phyloP scores from a whole-genome alignment of 2,113 vertebrate species.

The Perca fluviatilis region DNA sequence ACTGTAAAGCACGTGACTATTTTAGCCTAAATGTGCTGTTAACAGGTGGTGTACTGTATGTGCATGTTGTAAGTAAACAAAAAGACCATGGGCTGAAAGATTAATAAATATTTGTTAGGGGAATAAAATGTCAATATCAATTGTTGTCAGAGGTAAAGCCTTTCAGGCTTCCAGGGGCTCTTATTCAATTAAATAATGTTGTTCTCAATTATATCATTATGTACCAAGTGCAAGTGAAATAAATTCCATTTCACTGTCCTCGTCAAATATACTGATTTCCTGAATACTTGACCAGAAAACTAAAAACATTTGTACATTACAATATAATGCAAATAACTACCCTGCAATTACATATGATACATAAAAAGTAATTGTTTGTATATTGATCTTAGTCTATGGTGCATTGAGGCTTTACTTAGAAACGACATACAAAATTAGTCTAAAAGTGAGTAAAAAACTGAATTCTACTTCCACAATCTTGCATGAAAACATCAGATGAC shows the following conservation, averaged over 20 bases:
- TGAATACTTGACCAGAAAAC: neutral
- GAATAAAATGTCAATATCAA: neutral
- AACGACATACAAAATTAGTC: no score
- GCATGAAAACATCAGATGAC: neutral
- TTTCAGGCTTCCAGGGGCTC: neutral
- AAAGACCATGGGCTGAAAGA: neutral
- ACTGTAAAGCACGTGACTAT: conserved; percentile 32
- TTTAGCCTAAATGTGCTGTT: neutral
- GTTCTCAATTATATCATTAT: neutral
- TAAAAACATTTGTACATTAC: neutral
- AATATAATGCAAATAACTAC: neutral
- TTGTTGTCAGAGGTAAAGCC: neutral
- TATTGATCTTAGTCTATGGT: neutral
- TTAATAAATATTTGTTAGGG: neutral
- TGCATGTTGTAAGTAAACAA: conserved; percentile 24
- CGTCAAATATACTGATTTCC: neutral
- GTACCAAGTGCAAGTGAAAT: neutral
- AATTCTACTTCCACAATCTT: neutral
- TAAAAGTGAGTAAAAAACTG: no score
- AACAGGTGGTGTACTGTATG: neutral
- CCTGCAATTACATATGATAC: conserved; percentile 8
- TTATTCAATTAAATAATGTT: conserved; percentile 13
- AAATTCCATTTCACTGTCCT: neutral
- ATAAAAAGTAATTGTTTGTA: neutral
- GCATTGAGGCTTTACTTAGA: neutral